Percentiles rank a stretch among this genome's conserved stretches.
These are phyloP conservation scores for Vidua macroura DNA, from an alignment of 2,113 vertebrate genomes.

Conservation along the genomic window DNA sequence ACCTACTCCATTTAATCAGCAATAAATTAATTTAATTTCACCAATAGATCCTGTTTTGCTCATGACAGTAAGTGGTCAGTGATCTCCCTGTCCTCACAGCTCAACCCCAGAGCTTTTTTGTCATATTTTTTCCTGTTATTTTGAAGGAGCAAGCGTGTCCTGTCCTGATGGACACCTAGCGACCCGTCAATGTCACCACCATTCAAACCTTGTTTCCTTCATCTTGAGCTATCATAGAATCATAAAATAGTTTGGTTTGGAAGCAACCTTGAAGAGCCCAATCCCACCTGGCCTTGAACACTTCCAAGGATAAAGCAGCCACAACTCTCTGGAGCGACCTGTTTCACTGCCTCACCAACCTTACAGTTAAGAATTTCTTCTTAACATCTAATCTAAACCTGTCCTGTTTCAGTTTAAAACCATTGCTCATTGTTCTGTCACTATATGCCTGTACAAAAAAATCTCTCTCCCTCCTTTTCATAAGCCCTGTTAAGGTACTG, in stretches of 20 bases:
- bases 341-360: neutral
- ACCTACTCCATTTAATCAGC: neutral
- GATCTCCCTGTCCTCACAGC: neutral
- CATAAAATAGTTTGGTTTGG: neutral
- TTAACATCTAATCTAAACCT: neutral
- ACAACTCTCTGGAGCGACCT: neutral
- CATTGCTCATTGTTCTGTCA: neutral
- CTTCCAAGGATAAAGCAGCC: neutral
- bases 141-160: neutral
- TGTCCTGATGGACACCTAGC: neutral
- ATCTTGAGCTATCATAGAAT: neutral
- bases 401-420: neutral
- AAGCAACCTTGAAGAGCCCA: neutral
- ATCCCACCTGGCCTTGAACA: neutral
- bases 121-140: neutral
- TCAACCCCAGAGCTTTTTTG: neutral
- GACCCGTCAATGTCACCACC: neutral
- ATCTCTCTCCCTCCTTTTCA: neutral
- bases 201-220: neutral
- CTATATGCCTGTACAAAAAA: neutral
- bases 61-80: neutral
- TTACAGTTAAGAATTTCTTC: neutral
- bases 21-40: neutral
- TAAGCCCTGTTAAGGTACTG: neutral
- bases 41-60: neutral